phyloP scores from a whole-genome alignment of 2,888 invertebrate species.

The Catonia carolina region DNA sequence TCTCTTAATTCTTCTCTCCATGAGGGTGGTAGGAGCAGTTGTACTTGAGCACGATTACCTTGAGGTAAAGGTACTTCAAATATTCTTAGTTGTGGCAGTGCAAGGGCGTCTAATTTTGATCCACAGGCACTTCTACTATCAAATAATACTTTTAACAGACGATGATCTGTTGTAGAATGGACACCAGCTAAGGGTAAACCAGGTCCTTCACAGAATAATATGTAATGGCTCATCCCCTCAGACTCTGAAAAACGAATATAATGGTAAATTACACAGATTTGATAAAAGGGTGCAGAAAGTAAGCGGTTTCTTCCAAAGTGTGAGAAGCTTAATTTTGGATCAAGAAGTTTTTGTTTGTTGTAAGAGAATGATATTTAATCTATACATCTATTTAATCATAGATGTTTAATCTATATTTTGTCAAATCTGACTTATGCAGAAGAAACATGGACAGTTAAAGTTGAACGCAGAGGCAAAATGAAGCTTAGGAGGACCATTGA shows the following conservation, averaged over 20 bases:
- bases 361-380: no score
- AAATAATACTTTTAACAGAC: slow-evolving; percentile 68
- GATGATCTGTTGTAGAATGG: slow-evolving; percentile 67
- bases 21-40: slow-evolving; percentile 78
- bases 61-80: slow-evolving; percentile 80
- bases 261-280: background rate
- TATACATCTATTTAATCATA: no score
- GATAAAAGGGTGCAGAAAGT: no score
- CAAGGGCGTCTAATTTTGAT: slow-evolving; percentile 59
- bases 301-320: no score
- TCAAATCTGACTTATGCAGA: no score
- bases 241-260: slow-evolving; percentile 7
- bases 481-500: no score
- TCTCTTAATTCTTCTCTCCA: slow-evolving; percentile 80
- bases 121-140: slow-evolving; percentile 50
- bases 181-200: slow-evolving; percentile 78
- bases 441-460: no score
- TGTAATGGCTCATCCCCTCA: slow-evolving; percentile 49
- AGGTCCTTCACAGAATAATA: slow-evolving; percentile 87
- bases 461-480: no score
- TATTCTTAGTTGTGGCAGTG: slow-evolving; percentile 73
- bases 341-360: no score
- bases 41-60: slow-evolving; percentile 81
- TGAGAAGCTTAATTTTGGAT: no score
- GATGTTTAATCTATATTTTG: no score